phyloP scores from a whole-genome alignment of 2,888 invertebrate genomes.

The Agonopterix alstromeriana region DNA sequence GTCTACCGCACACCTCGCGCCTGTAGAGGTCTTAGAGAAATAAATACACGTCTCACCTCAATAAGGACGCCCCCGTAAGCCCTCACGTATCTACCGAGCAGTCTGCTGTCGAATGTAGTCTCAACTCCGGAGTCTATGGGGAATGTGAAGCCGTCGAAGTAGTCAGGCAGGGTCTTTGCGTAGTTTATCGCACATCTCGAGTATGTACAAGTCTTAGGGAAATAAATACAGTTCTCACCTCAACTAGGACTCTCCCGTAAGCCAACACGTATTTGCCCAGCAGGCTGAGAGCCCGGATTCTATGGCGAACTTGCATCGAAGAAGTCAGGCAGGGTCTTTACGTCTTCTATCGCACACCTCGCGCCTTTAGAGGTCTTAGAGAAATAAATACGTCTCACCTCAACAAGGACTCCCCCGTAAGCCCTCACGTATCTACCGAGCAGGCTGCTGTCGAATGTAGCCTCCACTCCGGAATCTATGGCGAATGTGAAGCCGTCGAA shows the following conservation, averaged over 20 bases:
- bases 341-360: too few relatives aligned
- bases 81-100: constrained; percentile 67
- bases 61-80: constrained; percentile 79
- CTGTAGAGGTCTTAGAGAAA: too few relatives aligned
- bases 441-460: constrained; percentile 26
- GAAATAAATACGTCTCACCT: constrained; percentile 15
- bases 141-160: constrained; percentile 68
- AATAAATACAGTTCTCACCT: too few relatives aligned
- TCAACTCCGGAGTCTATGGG: constrained; percentile 26
- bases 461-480: constrained; percentile 19
- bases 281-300: too few relatives aligned
- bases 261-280: too few relatives aligned
- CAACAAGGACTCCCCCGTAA: constrained; percentile 74
- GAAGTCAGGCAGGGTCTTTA: too few relatives aligned
- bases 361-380: too few relatives aligned
- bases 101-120: constrained; percentile 26
- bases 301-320: too few relatives aligned
- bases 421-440: constrained; percentile 75
- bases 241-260: too few relatives aligned
- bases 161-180: constrained; percentile 41
- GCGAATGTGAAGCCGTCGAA: constrained; percentile 68
- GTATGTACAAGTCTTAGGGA: too few relatives aligned
- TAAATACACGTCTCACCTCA: constrained; percentile 17
- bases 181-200: not conserved
- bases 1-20: too few relatives aligned